Evolutionary conservation across 2,113 vertebrate genomes (phyloP), one percentile per base, ranked within the genome.

Genomic region (Colaptes auratus): DNA sequence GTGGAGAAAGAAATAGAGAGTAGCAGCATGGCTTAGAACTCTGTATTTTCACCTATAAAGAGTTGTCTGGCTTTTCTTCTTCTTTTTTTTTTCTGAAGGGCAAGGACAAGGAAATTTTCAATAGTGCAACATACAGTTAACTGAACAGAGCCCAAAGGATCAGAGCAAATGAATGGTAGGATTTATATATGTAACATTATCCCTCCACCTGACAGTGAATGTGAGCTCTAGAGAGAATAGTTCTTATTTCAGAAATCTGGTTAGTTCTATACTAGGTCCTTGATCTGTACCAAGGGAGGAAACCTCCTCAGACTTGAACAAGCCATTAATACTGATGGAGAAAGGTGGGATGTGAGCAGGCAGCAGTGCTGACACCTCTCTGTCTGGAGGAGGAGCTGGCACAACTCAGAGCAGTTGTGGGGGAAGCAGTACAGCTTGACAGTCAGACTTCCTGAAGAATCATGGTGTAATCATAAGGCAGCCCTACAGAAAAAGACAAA

Each of bases 381-480:
- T 35, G 15, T 3, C 25, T 58, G 69, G 9, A 83, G 65, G 33
- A 82, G 39, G 21, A 88, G 35, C n/a, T 86, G 70, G 71, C 36
- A 82, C 36, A 52, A 35, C 21, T 2, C 30, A 0, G 3, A 25
- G 19, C 31, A 52, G 8, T 20, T 15, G 42, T 3, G 2, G 11
- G 23, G 44, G 50, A 64, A 53, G 50, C n/a, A 19, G 13, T 2
- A 17, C 3, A 1, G 5, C 10, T 72, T 69, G 21, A 8, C 21
- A 7, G 31, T 48, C 13, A 7, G 53, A 55, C 27, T 60, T 63
- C 9, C 31, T 17, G 28, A 82, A n/a, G 17, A n/a, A 20, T 13
- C 1, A 33, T 0, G 0, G 10, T 23, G 30, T 8, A 35, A 59
- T 33, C 27, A 36, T 12, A 46, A 59, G 11, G 42, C 48, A 93